Base-by-base conservation (phyloP, 2,888 invertebrate species). In the Xestia ashworthii region DNA sequence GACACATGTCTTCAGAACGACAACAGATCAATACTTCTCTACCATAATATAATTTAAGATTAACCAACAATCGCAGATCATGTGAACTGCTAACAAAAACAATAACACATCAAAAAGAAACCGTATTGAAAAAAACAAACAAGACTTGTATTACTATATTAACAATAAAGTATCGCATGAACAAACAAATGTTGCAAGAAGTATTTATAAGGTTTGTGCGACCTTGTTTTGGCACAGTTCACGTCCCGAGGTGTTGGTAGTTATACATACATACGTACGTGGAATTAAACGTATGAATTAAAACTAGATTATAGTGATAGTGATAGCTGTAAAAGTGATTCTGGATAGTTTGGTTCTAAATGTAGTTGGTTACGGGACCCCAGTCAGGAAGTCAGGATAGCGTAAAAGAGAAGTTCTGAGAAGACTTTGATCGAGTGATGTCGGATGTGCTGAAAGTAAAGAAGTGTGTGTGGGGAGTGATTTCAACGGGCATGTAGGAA, bases 1-100 rank as follows among this genome's bases (percentile, higher is more conserved):
- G 32, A 60, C 14, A 60, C 60, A 32, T n/a, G 5, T 6, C 16
- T 25, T 6, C 58, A 50, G 25, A 58, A 58, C 4, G n/a, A 60
- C 60, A 55, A 16, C 60, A 32, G 38, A 19, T 38, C 19, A 62
- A 62, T 3, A 64, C 5, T 0, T 12, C 22, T 66, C 32, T 38
- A 19, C 1, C 65, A 48, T 48, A 48, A n/a, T 14, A 11, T 60
- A 32, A 16, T 32, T 32, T 14, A n/a, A 75, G 75, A 75, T 41
- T 6, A 67, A 41, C 3, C 32, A 60, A 76, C 48, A 41, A 38
- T 48, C 16, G 16, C 5, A 41, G 58, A 68, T 76, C 58, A 60
- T 32, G 48, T 68, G 41, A 48, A 76, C 0, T 41, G 3, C 19
- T 68, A 41, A 76, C 6, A 60, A 14, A 76, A 76, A 77, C 76